These are phyloP conservation scores for Camponotus vicinus DNA, from an alignment of 1,140 invertebrate species.

Conservation along the genomic window DNA sequence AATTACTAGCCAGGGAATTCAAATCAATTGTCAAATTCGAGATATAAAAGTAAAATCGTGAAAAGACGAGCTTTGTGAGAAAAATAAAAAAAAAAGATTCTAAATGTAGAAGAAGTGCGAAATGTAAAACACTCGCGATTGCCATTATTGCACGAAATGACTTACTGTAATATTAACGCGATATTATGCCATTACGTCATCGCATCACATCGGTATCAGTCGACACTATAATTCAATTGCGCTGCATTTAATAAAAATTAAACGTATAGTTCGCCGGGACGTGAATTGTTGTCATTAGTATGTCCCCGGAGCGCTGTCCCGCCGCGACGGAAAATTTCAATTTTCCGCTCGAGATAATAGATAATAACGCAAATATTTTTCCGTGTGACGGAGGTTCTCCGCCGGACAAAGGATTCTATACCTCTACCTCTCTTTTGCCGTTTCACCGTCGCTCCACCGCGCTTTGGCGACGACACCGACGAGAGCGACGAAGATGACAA, in stretches of 20 bases:
- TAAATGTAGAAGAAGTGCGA: neutral
- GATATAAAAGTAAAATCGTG: neutral
- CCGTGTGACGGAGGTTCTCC: constrained; percentile 68
- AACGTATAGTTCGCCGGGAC: constrained; percentile 59
- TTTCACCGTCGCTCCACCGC: constrained; percentile 13
- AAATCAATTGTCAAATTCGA: neutral
- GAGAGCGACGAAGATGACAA: constrained; percentile 40
- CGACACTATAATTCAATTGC: constrained; percentile 49
- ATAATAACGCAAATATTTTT: constrained; percentile 76
- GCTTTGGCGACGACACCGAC: constrained; percentile 50
- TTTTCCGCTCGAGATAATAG: constrained; percentile 75
- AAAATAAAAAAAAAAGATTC: neutral
- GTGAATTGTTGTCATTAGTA: constrained; percentile 69
- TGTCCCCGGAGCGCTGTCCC: constrained; percentile 55
- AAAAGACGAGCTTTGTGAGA: neutral
- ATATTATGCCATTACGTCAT: constrained; percentile 11
- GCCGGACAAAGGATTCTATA: constrained; percentile 72
- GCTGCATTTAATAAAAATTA: constrained; percentile 60
- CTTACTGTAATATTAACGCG: constrained; percentile 44
- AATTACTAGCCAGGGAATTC: neutral
- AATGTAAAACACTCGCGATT: neutral
- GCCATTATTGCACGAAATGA: constrained; percentile 17
- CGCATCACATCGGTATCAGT: constrained; percentile 28
- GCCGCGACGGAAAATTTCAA: constrained; percentile 71
- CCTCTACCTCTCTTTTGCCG: constrained; percentile 25